phyloP scores from a whole-genome alignment of 2,113 vertebrate genomes.

The Eubucco bourcierii region DNA sequence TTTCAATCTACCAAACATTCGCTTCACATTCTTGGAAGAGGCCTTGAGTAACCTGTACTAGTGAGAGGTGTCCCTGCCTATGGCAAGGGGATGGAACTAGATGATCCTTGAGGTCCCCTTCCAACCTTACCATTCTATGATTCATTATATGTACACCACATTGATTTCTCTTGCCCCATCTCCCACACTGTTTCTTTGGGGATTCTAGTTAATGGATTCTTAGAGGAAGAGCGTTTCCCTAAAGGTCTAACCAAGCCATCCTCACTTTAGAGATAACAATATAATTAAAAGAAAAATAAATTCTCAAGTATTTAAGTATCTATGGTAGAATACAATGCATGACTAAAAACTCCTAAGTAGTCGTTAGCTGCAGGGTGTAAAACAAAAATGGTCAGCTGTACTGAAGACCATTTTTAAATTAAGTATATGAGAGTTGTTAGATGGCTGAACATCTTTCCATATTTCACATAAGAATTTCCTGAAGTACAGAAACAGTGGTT shows the following conservation, averaged over 20 bases:
- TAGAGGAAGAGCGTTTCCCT: neutral
- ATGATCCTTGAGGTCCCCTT: no score
- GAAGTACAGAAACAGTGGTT: neutral
- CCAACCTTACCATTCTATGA: no score
- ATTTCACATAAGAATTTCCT: neutral
- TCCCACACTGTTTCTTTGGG: neutral
- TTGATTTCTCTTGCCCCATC: neutral
- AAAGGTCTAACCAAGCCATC: neutral
- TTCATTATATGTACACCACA: neutral
- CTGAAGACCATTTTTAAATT: neutral
- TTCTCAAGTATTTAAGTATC: neutral
- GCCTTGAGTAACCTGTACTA: no score
- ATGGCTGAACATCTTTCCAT: neutral
- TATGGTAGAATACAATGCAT: neutral
- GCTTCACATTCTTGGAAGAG: neutral
- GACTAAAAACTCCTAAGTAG: neutral
- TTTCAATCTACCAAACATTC: neutral
- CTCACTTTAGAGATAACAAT: neutral
- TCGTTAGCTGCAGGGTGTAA: neutral
- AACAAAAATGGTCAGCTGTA: neutral
- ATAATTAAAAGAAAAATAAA: neutral
- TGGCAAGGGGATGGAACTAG: no score
- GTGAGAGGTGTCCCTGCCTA: no score
- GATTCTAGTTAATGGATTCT: neutral
- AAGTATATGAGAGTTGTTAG: neutral